These are phyloP conservation scores for Polypedilum pembai DNA, from an alignment of 1,140 invertebrate genomes.

Conservation along the genomic window DNA sequence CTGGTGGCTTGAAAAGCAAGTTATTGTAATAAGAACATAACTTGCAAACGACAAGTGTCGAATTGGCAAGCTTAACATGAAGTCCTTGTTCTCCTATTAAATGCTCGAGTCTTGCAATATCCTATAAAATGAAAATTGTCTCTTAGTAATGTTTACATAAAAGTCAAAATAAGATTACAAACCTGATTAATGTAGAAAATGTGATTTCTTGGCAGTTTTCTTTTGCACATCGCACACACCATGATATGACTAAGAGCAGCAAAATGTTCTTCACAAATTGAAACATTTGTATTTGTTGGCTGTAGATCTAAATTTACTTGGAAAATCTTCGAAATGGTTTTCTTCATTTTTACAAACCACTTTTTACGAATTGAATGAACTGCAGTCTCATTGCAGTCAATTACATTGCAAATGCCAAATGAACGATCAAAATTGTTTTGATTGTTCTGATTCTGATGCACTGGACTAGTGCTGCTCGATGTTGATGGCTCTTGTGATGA, in stretches of 20 bases:
- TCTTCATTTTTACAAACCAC: conserved; percentile 65
- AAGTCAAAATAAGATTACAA: conserved; percentile 31
- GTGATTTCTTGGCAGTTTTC: conserved; percentile 62
- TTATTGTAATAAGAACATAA: conserved; percentile 67
- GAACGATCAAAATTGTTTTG: conserved; percentile 30
- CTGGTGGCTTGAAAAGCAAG: conserved; percentile 54
- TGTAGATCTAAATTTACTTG: conserved; percentile 39
- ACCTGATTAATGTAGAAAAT: conserved; percentile 55
- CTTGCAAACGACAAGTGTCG: conserved; percentile 63
- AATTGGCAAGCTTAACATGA: conserved; percentile 51
- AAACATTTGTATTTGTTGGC: conserved; percentile 45
- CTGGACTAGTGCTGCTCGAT: conserved; percentile 12
- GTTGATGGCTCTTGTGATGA: conserved; percentile 38
- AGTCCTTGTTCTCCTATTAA: conserved; percentile 56
- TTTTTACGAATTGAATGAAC: conserved; percentile 65
- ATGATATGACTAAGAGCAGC: conserved; percentile 58
- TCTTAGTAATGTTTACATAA: neutral
- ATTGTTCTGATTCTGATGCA: conserved; percentile 26
- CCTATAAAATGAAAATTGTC: conserved; percentile 43
- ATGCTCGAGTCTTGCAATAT: conserved; percentile 59
- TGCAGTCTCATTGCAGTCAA: conserved; percentile 54
- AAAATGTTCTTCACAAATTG: conserved; percentile 56
- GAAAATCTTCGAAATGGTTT: conserved; percentile 58
- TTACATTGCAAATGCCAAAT: conserved; percentile 49
- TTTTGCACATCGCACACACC: conserved; percentile 65